Percentiles rank a stretch among this genome's conserved stretches.
Conservation (phyloP, 2,888 invertebrate species). For the Diaprepes abbreviatus region DNA sequence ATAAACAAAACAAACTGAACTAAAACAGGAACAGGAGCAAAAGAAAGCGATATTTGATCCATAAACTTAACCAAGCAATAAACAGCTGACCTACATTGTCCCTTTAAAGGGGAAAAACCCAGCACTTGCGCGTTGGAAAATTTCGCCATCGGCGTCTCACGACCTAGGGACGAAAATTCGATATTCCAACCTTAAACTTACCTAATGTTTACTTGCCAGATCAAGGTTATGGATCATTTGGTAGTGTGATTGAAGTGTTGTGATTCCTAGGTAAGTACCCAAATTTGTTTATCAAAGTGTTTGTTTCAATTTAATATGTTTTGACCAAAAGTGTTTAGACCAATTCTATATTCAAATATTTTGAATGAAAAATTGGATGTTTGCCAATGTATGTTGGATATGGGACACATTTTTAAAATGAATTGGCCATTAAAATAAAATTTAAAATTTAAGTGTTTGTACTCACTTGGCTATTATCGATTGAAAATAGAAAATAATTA, state of each 20-base stretch:
- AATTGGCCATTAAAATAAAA: no score
- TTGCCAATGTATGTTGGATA: no score
- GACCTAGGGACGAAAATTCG: constrained; percentile 29
- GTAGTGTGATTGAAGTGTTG: constrained; percentile 5
- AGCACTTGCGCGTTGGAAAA: constrained; percentile 15
- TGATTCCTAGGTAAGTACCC: constrained; percentile 3
- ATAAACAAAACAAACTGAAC: not conserved
- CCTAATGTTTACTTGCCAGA: constrained; percentile 34
- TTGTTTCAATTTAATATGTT: no score
- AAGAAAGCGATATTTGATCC: not conserved
- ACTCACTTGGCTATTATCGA: no score
- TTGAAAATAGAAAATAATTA: no score
- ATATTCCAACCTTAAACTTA: constrained; percentile 43
- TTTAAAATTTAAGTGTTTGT: no score
- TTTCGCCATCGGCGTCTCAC: constrained; percentile 9
- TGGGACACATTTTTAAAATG: no score
- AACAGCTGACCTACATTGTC: constrained; percentile 15
- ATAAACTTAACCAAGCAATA: not conserved
- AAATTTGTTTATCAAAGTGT: no score
- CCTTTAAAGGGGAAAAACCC: not conserved
- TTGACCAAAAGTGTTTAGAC: no score
- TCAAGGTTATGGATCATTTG: constrained; percentile 36
- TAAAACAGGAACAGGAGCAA: not conserved
- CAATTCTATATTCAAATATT: no score
- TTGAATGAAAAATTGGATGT: no score